Conservation (phyloP, 1,140 invertebrate species). For the Gonatopus flavifemur region DNA sequence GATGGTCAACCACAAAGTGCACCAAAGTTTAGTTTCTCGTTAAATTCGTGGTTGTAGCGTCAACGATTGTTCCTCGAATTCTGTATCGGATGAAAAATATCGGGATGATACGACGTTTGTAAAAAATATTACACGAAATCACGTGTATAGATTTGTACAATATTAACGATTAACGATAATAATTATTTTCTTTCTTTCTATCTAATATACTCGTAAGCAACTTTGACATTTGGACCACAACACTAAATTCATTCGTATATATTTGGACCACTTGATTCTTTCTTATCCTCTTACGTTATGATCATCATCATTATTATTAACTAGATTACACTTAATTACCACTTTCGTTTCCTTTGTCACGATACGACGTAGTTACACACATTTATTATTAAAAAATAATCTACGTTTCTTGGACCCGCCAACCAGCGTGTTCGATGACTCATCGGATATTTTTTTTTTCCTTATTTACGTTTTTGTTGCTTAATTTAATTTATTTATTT, state of each 20-base stretch:
- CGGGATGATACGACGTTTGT: too few relatives aligned
- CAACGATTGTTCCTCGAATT: too few relatives aligned
- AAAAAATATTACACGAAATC: too few relatives aligned
- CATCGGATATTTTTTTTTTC: not conserved
- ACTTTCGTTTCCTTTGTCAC: not conserved
- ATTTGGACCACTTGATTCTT: slow-evolving; percentile 28
- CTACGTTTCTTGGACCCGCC: slow-evolving; percentile 58
- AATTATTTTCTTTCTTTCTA: slow-evolving; percentile 8
- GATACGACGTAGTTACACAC: slow-evolving; percentile 12
- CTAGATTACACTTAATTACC: not conserved
- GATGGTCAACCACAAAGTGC: too few relatives aligned
- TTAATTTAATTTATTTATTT: not conserved
- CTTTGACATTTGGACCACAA: slow-evolving; percentile 37
- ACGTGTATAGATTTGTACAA: too few relatives aligned
- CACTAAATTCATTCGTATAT: slow-evolving; percentile 19
- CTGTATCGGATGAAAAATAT: too few relatives aligned
- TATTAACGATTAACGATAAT: too few relatives aligned
- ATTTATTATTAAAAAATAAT: slow-evolving; percentile 48
- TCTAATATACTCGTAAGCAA: slow-evolving; percentile 23
- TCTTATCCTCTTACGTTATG: not conserved
- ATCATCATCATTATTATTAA: slow-evolving; percentile 1
- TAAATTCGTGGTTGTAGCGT: too few relatives aligned
- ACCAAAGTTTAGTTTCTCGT: too few relatives aligned
- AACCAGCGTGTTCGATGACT: slow-evolving; percentile 53
- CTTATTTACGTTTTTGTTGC: not conserved